Conservation (phyloP, 2,113 vertebrate species). For the Malurus melanocephalus region DNA sequence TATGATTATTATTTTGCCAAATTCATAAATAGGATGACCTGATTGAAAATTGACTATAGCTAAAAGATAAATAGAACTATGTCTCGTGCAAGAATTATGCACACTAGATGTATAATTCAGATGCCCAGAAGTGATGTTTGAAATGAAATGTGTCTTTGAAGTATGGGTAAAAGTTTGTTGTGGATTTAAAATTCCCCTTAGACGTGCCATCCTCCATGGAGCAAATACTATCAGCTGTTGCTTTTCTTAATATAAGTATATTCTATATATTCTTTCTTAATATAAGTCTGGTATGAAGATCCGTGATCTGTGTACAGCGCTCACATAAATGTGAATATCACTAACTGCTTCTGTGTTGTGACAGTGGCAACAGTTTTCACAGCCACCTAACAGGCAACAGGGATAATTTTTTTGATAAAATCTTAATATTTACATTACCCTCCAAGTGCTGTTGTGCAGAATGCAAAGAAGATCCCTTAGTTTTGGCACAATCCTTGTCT, state of each 20-base stretch:
- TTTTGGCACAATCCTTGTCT: constrained; percentile 40
- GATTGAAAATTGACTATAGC: constrained; percentile 26
- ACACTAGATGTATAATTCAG: not conserved
- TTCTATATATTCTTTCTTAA: not conserved
- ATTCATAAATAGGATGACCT: constrained; percentile 26
- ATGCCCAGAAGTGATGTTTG: constrained; percentile 13
- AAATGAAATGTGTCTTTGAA: constrained; percentile 53
- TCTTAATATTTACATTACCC: constrained; percentile 51
- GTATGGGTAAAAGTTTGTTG: constrained; percentile 26
- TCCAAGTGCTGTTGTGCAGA: constrained; percentile 53
- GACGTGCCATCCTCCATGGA: constrained; percentile 11
- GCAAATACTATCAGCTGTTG: not conserved
- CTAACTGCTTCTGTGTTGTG: constrained; percentile 7
- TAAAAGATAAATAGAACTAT: constrained; percentile 1
- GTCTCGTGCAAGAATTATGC: constrained; percentile 19
- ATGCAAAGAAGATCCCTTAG: constrained; percentile 37
- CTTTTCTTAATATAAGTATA: not conserved
- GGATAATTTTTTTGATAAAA: constrained; percentile 53
- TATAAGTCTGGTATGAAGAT: constrained; percentile 10
- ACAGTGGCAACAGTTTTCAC: not conserved
- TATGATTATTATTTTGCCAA: not conserved
- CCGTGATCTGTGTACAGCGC: not conserved
- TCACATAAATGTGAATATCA: not conserved
- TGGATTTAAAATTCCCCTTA: constrained; percentile 30
- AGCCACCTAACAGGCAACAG: constrained; percentile 13